Percentiles rank a stretch among this genome's conserved stretches.
phyloP scores from a whole-genome alignment of 2,797 vertebrate species.

The Melanotaenia parkinsoni region DNA sequence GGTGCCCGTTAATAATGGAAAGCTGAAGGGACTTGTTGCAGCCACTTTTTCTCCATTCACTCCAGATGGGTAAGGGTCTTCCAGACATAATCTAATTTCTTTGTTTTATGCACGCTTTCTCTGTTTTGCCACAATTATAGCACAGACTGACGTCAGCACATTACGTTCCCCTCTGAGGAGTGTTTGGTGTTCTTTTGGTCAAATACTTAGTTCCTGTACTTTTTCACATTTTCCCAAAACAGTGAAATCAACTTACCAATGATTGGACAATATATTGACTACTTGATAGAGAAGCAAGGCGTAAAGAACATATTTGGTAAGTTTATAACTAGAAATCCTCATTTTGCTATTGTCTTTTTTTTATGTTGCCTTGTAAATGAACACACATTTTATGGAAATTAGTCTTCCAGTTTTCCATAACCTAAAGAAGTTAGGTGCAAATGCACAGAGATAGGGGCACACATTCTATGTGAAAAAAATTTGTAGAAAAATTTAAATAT shows the following conservation, averaged over 20 bases:
- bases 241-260: constrained; percentile 88
- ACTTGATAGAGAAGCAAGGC: constrained; percentile 87
- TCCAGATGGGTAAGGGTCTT: constrained; percentile 82
- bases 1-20: constrained; percentile 66
- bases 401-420: background rate
- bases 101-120: background rate
- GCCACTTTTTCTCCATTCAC: constrained; percentile 93
- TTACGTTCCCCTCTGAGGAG: background rate
- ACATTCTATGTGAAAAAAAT: no score
- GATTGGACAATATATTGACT: constrained; percentile 90
- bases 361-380: constrained; percentile 16
- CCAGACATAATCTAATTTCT: background rate
- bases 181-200: constrained; percentile 10
- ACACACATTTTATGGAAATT: background rate
- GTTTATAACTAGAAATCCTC: constrained; percentile 56
- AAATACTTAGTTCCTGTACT: constrained; percentile 7
- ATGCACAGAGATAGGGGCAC: no score
- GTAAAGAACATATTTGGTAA: constrained; percentile 92
- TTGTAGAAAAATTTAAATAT: no score
- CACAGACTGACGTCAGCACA: background rate
- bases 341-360: constrained; percentile 14
- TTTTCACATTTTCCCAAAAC: constrained; percentile 51
- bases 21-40: constrained; percentile 87
- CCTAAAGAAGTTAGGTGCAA: no score
- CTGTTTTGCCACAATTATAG: background rate